Base-by-base conservation (phyloP, 2,888 invertebrate species). In the Empis stercorea region DNA sequence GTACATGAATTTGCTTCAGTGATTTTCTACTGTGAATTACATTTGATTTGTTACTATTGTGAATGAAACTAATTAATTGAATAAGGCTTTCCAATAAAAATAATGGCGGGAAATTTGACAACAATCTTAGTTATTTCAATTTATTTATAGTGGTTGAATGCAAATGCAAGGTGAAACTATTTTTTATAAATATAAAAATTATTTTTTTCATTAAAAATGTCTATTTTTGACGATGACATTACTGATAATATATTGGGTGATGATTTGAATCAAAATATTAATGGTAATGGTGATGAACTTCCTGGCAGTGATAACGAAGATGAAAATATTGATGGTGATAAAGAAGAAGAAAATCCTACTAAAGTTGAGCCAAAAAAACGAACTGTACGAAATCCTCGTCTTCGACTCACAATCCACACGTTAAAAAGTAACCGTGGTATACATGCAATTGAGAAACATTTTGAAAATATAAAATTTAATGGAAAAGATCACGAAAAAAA, bases 401-500 rank as follows among this genome's bases (percentile, higher is more conserved):
- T 79, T 3, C 75, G 79, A 52, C 65, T 89, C 17, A 80, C 85
- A 52, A 76, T 78, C 0, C 80, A 81, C 27, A 76, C 79, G 7
- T 68, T 95, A 13, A 83, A 79, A 49, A 85, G 89, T 1, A 58
- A 59, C 5, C 76, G 87, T 55, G 95, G 95, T 1, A 76, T 95
- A 46, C 78, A 81, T n/a, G 78, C 81, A 0, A 73, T 95, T 36
- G 82, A 84, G 48, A 76, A 81, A 4, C 76, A 85, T 59, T 93
- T 88, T 58, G 79, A 84, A 59, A 80, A 85, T 57, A 80, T 92
- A 13, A 84, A 85, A 63, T 87, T 86, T 57, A 78, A 79, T 64
- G 79, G 79, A 1, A 84, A 83, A 67, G 87, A 87, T 0, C 73
- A 84, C 61, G 95, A 95, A 68, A 80, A 79, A 54, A 75, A 81